These are phyloP conservation scores for Ips typographus DNA, from an alignment of 1,140 invertebrate species.

Conservation along the genomic window DNA sequence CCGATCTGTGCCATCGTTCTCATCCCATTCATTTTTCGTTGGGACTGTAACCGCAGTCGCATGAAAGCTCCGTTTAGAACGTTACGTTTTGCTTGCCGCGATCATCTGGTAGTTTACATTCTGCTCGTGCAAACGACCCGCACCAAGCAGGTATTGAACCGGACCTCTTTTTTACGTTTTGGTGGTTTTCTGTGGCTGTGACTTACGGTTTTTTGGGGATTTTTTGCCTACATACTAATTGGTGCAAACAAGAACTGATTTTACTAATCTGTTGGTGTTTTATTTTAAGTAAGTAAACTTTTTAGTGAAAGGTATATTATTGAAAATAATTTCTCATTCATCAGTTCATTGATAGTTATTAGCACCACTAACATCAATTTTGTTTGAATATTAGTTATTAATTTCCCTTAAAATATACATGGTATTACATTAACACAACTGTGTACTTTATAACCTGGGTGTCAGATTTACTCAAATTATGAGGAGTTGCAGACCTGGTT, in stretches of 20 bases:
- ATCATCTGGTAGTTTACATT: neutral
- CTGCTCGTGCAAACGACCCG: slow-evolving; percentile 10
- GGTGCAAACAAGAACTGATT: neutral
- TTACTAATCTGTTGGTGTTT: too few relatives aligned
- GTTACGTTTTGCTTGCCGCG: neutral
- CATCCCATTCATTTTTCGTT: slow-evolving; percentile 16
- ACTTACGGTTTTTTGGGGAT: slow-evolving; percentile 10
- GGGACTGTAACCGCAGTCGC: slow-evolving; percentile 22
- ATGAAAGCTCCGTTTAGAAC: slow-evolving; percentile 1
- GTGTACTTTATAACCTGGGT: too few relatives aligned
- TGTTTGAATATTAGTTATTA: too few relatives aligned
- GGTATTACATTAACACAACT: too few relatives aligned
- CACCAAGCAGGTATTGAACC: slow-evolving; percentile 23
- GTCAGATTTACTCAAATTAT: too few relatives aligned
- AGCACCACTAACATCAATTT: too few relatives aligned
- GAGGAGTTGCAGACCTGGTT: too few relatives aligned
- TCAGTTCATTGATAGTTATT: too few relatives aligned
- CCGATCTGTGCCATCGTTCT: slow-evolving; percentile 5
- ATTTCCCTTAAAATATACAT: too few relatives aligned
- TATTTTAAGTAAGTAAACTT: too few relatives aligned
- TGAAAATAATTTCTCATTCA: too few relatives aligned
- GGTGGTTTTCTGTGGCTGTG: slow-evolving; percentile 27
- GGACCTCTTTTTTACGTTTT: slow-evolving; percentile 28
- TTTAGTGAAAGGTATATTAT: too few relatives aligned
- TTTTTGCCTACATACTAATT: neutral